Evolutionary conservation across 37 sponge, comb jelly and placozoan genomes (phyloP).

Genomic region (Cladorhizidae sp.): DNA sequence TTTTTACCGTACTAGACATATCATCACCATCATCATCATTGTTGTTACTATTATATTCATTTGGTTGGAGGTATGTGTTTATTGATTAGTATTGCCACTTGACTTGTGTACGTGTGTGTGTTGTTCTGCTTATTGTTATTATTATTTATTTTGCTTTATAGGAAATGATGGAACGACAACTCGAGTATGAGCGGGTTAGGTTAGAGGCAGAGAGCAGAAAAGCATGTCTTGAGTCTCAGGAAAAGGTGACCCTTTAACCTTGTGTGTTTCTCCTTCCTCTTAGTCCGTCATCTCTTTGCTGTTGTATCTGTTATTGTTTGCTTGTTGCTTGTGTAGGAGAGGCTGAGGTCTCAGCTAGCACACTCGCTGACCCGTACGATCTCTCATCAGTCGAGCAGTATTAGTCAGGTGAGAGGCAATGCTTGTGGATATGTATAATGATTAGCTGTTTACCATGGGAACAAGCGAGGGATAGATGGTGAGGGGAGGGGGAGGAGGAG

Average conservation of each 20-base stretch:
- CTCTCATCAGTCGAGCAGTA: slow-evolving; percentile 47
- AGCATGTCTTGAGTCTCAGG: slow-evolving; percentile 59
- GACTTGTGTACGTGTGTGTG: no score
- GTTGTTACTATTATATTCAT: no score
- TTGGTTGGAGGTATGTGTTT: background rate
- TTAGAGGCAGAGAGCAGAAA: slow-evolving; percentile 72
- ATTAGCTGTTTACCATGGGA: no score
- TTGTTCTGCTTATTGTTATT: no score
- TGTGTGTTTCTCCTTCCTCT: background rate
- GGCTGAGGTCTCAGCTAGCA: slow-evolving; percentile 54
- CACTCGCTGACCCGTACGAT: slow-evolving; percentile 19
- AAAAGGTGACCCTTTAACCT: slow-evolving; percentile 45
- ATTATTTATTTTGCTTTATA: slow-evolving; percentile 4
- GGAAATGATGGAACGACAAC: slow-evolving; percentile 64
- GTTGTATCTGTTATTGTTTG: background rate
- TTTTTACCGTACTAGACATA: no score
- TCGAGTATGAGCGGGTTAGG: slow-evolving; percentile 75
- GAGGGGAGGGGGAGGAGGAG: no score
- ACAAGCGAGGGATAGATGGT: no score
- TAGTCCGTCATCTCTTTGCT: background rate
- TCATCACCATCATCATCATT: no score
- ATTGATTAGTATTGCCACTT: background rate
- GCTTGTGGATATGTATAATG: background rate
- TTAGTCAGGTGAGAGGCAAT: slow-evolving; percentile 11
- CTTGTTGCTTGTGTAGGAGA: slow-evolving; percentile 29